Conservation (phyloP, 2,888 invertebrate genomes). For the Alloscopus bannaensis region DNA sequence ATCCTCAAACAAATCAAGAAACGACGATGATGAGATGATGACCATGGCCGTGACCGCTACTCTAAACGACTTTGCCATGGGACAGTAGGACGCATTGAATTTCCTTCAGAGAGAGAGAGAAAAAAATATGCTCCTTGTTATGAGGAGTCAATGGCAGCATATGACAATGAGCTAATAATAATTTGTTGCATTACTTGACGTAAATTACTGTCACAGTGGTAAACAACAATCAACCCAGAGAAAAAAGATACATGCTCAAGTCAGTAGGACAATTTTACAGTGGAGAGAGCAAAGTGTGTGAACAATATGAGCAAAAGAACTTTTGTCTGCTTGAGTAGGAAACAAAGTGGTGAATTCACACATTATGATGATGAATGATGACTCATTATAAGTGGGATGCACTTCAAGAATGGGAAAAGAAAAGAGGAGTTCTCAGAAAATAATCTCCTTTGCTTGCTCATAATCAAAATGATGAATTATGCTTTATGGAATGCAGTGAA, state of each 20-base stretch:
- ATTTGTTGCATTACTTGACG: constrained; percentile 48
- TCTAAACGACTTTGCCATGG: background rate
- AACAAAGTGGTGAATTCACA: constrained; percentile 29
- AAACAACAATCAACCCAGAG: constrained; percentile 32
- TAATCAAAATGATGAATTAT: constrained; percentile 23
- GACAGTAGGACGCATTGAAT: no score
- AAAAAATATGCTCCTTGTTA: no score
- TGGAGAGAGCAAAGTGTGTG: background rate
- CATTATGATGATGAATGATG: constrained; percentile 6
- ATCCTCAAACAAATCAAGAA: constrained; percentile 27
- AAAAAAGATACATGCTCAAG: constrained; percentile 26
- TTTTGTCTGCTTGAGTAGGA: constrained; percentile 4
- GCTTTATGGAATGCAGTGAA: constrained; percentile 21
- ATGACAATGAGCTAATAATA: constrained; percentile 43
- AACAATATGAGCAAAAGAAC: background rate
- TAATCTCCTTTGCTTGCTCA: no score
- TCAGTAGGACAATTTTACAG: constrained; percentile 39
- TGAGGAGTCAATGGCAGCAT: constrained; percentile 9
- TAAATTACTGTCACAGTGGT: constrained; percentile 42
- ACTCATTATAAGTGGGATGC: constrained; percentile 26
- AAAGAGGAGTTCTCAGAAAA: constrained; percentile 22
- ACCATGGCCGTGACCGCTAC: constrained; percentile 30
- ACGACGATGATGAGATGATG: no score
- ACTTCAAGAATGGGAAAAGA: background rate
- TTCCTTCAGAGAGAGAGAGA: background rate